Conservation (phyloP, 64 coral and sea anemone genomes). For the Stylophora pistillata region DNA sequence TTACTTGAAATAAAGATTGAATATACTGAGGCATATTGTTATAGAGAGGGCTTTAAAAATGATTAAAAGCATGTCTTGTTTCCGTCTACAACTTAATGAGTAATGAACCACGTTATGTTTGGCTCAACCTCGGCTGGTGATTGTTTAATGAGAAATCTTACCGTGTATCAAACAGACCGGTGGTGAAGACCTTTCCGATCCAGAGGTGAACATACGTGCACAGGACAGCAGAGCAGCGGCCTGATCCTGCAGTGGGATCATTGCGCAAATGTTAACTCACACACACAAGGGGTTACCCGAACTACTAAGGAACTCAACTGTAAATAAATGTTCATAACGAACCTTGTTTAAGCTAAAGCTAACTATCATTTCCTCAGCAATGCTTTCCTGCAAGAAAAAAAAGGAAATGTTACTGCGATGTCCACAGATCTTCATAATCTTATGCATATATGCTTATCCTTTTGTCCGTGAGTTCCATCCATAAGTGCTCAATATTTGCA, state of each 20-base stretch:
- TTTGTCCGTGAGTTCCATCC: too few species aligned
- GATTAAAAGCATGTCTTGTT: too few species aligned
- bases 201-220: constrained; percentile 74
- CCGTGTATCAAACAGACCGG: constrained; percentile 76
- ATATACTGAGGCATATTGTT: too few species aligned
- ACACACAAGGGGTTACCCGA: background rate
- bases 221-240: constrained; percentile 74
- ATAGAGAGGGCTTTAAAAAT: too few species aligned
- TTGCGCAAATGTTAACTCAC: background rate
- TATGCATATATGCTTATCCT: too few species aligned
- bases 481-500: too few species aligned
- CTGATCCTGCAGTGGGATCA: constrained; percentile 71
- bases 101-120: too few species aligned
- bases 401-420: background rate
- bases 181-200: background rate
- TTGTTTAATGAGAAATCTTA: background rate
- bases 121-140: too few species aligned
- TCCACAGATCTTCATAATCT: too few species aligned
- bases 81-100: too few species aligned
- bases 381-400: constrained; percentile 40
- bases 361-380: constrained; percentile 66
- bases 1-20: too few species aligned
- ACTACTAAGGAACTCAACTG: background rate
- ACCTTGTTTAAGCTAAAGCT: constrained; percentile 77
- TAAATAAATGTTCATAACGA: background rate